Evolutionary conservation across 2,888 invertebrate genomes (phyloP), one percentile per base, ranked within the genome.

Genomic region (Dilophus febrilis): DNA sequence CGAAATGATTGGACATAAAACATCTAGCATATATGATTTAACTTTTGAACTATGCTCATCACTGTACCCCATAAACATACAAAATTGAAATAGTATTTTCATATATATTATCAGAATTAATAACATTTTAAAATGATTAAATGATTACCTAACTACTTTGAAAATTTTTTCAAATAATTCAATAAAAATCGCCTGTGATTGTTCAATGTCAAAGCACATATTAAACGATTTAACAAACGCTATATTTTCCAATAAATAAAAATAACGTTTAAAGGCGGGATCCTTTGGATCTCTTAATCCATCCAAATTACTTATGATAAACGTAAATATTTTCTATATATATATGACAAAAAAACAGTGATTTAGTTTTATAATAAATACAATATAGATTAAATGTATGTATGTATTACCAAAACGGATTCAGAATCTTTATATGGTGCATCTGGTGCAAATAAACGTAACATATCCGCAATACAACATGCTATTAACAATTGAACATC

Each of bases 161-260:
- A 95, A 95, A 76, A 95, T 87, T 40, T 92, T 73, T 42, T 82
- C 78, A 66, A 94, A 95, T 2, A 97, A 71, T 12, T 81, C 81
- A 55, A 88, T 87, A 65, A 95, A 94, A 52, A 97, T 91, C 61
- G 92, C 91, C 61, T 94, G 92, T 52, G 88, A 91, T 65, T 95
- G 94, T 59, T 95, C 95, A 42, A 97, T 66, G 60, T 97, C 95
- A 57, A 95, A 90, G 61, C 94, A 95, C 82, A 97, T 95, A 64
- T 95, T 95, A 64, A 97, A 95, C 0, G 92, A 91, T 64, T 97
- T 97, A 29, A 95, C 94, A 61, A 91, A 94, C 1, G 94, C 92
- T 51, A 97, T 67, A 64, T 95, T 97, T 66, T 97, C 95, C 42
- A 97, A 66, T 37, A 97, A 70, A 62, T 97, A 97, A 66, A 95